Evolutionary conservation across 2,888 invertebrate genomes (phyloP).

Genomic region (Amphipyra berbera): DNA sequence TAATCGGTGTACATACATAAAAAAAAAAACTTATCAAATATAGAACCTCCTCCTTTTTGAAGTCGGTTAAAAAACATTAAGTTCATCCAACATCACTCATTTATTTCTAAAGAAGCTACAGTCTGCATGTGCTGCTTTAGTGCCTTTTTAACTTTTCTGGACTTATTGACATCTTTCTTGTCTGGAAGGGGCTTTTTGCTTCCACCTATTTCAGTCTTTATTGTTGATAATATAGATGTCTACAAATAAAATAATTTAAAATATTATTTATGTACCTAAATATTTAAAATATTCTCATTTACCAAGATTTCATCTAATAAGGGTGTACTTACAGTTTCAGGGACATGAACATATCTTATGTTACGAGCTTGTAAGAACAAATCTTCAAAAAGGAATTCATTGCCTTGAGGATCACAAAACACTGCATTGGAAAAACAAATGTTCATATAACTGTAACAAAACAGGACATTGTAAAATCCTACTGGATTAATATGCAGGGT

Average conservation of each 20-base stretch:
- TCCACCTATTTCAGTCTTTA: conserved; percentile 81
- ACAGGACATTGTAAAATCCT: conserved; percentile 10
- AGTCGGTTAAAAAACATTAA: no score
- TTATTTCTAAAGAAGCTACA: conserved; percentile 74
- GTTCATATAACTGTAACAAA: conserved; percentile 91
- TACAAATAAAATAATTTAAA: conserved; percentile 67
- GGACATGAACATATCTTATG: conserved; percentile 92
- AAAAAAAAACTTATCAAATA: no score
- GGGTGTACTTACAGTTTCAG: conserved; percentile 83
- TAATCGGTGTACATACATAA: no score
- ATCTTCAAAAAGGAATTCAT: conserved; percentile 90
- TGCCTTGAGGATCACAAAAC: conserved; percentile 91
- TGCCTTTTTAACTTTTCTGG: conserved; percentile 88
- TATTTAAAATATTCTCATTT: not conserved
- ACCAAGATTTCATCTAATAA: not conserved
- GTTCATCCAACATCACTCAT: conserved; percentile 22
- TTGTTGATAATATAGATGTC: conserved; percentile 86
- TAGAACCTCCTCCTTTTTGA: no score
- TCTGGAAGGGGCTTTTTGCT: conserved; percentile 60
- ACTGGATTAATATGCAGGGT: not conserved
- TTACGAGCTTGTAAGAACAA: conserved; percentile 91
- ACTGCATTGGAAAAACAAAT: conserved; percentile 91
- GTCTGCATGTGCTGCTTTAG: conserved; percentile 86
- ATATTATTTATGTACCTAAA: not conserved
- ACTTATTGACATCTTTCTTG: conserved; percentile 69